Conservation (phyloP, 2,797 vertebrate genomes). For the Gambelia wislizenii region DNA sequence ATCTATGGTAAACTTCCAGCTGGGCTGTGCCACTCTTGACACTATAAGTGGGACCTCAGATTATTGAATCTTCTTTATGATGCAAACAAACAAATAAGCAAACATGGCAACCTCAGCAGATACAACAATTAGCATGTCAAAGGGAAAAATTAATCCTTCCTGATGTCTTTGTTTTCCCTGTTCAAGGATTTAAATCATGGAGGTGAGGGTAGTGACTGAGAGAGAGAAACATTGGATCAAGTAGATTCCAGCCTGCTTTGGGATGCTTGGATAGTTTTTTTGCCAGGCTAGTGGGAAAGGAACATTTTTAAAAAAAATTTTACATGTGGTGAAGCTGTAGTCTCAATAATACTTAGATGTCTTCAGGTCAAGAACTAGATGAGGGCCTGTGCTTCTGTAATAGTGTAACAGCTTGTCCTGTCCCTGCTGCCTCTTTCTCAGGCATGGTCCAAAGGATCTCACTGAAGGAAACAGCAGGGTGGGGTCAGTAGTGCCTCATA, state of each 20-base stretch:
- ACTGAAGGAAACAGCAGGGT: background rate
- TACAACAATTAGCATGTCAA: background rate
- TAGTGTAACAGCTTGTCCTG: background rate
- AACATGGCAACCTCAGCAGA: background rate
- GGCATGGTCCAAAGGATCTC: too few species aligned
- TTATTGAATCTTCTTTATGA: too few species aligned
- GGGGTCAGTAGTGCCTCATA: too few species aligned
- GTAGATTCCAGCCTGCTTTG: background rate
- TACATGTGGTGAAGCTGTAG: too few species aligned
- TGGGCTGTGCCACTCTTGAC: background rate
- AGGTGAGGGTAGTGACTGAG: background rate
- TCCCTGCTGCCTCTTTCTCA: background rate
- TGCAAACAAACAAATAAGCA: background rate
- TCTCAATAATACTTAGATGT: background rate
- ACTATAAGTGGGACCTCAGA: too few species aligned
- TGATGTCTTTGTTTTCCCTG: background rate
- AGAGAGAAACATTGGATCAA: background rate
- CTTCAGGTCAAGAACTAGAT: background rate
- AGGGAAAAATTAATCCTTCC: background rate
- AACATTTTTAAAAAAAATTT: too few species aligned
- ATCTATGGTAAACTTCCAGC: background rate
- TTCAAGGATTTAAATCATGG: too few species aligned
- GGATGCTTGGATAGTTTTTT: background rate
- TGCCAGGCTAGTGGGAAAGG: background rate
- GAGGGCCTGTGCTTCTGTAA: background rate